Base-by-base conservation (phyloP, 1,140 invertebrate species). In the Helicoverpa zea region DNA sequence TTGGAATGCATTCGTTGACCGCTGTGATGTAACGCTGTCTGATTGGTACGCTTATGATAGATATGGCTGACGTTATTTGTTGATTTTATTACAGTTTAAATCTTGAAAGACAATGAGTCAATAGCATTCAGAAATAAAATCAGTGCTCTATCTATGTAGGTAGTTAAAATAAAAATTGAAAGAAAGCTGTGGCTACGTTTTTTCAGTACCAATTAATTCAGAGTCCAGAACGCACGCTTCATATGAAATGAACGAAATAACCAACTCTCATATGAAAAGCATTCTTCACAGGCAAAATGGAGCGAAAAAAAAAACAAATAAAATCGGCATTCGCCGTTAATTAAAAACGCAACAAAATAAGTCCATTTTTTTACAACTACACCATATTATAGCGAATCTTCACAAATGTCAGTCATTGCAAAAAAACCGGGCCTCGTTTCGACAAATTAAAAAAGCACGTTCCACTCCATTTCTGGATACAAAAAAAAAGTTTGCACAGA, bases 381-480 rank as follows among this genome's bases (percentile, higher is more conserved):
- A 43, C 35, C 35, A 43, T 43, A 43, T 43, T 73, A 73, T 73
- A 56, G 52, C 70, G 47, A 58, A 73, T 73, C 70, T 58, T 58
- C 66, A 70, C 66, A 52, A 70, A 70, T 70, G 66, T 70, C 54
- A 58, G 70, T 72, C 54, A 51, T 30, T 72, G 64, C n/a, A 61
- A 35, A 76, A 81, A 81, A 58, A 75, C 49, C 51, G 63, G 35
- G 35, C 73, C 78, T 83, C 81, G 80, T 81, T 82, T 81, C 82
- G 84, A 83, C 77, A 81, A 87, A 87, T 85, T 83, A 83, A 88
- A 66, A 72, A 78, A 72, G 74, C 83, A 80, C 83, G 86, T 84
- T 83, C 84, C 84, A 83, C 82, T 87, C 83, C 83, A 85, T 86
- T 82, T 86, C 76, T 81, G 78, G 80, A 84, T 82, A 83, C 82